A percentile compares a stretch with the other conserved stretches of the same genome.
Conservation (phyloP, 2,888 invertebrate species). For the Galerucella calmariensis region DNA sequence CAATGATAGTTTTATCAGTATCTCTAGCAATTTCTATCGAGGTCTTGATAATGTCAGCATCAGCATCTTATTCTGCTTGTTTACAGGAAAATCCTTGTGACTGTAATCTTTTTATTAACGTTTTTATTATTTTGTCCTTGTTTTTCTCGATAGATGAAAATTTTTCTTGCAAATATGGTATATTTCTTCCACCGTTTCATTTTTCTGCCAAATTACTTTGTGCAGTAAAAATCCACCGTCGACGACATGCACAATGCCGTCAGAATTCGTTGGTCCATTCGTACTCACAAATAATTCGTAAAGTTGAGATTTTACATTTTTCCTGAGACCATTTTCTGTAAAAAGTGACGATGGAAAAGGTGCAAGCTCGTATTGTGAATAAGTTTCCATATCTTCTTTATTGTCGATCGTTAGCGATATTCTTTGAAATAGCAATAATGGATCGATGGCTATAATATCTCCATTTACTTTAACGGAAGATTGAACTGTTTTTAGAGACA, state of each 20-base stretch:
- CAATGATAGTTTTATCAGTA: no score
- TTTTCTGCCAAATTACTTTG: constrained; percentile 38
- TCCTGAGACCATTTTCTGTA: constrained; percentile 45
- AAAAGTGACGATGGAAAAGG: constrained; percentile 50
- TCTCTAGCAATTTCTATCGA: no score
- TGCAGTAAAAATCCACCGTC: constrained; percentile 51
- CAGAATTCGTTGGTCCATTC: constrained; percentile 36
- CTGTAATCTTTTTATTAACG: constrained; percentile 24
- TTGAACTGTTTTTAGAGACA: constrained; percentile 43
- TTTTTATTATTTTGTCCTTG: constrained; percentile 50
- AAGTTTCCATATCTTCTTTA: constrained; percentile 23
- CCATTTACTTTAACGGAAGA: constrained; percentile 51
- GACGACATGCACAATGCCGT: constrained; percentile 45
- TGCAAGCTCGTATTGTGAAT: constrained; percentile 53
- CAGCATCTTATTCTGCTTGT: no score
- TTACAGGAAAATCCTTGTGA: no score
- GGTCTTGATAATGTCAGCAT: no score
- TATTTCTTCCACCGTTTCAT: constrained; percentile 46
- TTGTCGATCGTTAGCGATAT: constrained; percentile 20
- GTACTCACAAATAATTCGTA: constrained; percentile 39
- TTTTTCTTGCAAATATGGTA: constrained; percentile 50
- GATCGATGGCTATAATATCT: constrained; percentile 35
- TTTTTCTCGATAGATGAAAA: constrained; percentile 43
- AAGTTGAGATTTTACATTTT: not conserved
- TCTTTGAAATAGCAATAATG: constrained; percentile 17